A percentile compares a stretch with the other conserved stretches of the same genome.
phyloP scores from a whole-genome alignment of 2,888 invertebrate genomes.

The Tuberolachnus salignus region DNA sequence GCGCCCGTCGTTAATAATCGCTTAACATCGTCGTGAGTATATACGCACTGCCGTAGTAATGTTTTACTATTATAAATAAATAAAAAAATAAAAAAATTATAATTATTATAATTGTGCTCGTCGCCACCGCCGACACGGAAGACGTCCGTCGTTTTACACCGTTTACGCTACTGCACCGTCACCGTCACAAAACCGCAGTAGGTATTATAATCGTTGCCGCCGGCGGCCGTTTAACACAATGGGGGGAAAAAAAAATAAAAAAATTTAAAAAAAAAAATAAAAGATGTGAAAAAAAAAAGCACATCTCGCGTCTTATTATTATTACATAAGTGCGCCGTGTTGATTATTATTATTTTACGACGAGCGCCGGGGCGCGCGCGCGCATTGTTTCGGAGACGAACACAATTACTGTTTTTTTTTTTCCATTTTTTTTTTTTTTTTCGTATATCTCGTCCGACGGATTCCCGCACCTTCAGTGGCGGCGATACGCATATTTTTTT shows the following conservation, averaged over 20 bases:
- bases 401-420: conserved; percentile 5
- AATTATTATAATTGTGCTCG: no score
- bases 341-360: not conserved
- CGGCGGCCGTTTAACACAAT: not conserved
- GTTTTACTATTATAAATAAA: no score
- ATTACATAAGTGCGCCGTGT: not conserved
- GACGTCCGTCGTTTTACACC: no score
- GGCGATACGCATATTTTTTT: no score
- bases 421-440: no score
- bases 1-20: no score
- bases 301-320: not conserved
- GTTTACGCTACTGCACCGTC: conserved; percentile 4
- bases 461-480: no score
- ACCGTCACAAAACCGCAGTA: conserved; percentile 9
- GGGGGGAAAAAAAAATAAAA: conserved; percentile 22
- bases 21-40: no score
- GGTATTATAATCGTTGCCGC: not conserved
- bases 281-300: not conserved
- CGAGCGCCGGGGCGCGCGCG: not conserved
- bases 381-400: conserved; percentile 28
- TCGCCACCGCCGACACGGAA: not conserved
- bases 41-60: no score
- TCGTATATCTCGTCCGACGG: no score
- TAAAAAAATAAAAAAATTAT: no score
- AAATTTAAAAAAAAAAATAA: conserved; percentile 24